phyloP scores from a whole-genome alignment of 2,113 vertebrate species.

The Charina bottae region DNA sequence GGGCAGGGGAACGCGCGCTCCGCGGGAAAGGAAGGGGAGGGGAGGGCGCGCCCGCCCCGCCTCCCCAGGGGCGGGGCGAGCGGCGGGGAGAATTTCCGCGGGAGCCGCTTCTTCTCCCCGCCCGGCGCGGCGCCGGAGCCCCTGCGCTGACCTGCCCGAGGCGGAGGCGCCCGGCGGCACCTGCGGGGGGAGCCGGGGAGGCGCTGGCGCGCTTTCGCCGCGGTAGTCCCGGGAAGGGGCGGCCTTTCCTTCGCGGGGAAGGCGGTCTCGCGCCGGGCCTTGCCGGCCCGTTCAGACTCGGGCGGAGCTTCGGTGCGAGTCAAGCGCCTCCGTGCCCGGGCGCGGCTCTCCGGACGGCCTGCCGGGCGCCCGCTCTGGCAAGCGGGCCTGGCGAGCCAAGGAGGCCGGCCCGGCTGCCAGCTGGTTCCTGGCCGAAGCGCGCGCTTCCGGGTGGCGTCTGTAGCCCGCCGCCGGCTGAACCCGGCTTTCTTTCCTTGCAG shows the following conservation, averaged over 20 bases:
- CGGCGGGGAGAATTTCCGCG: not conserved
- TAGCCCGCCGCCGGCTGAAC: slow-evolving; percentile 10
- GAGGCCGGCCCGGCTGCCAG: slow-evolving; percentile 19
- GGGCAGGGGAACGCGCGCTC: not conserved
- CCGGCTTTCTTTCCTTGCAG: not conserved
- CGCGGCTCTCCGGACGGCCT: not conserved
- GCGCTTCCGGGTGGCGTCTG: not conserved
- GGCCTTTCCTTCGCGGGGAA: not conserved
- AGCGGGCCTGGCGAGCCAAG: slow-evolving; percentile 21
- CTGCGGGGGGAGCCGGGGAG: not conserved
- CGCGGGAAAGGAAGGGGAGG: not conserved
- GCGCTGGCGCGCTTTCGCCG: not conserved
- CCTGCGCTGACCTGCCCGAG: too few relatives aligned
- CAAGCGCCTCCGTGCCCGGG: not conserved
- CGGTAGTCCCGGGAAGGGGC: not conserved
- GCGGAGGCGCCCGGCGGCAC: too few relatives aligned
- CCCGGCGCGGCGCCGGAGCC: not conserved
- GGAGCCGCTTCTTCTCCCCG: not conserved
- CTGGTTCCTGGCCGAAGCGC: not conserved
- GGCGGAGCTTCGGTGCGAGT: not conserved
- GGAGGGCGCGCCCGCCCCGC: not conserved
- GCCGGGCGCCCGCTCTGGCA: not conserved
- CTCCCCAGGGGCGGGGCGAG: not conserved
- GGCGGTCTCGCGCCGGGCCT: not conserved
- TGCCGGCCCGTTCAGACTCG: too few relatives aligned